Percentiles rank a stretch among this genome's conserved stretches.
Evolutionary conservation across 2,888 invertebrate genomes (phyloP).

Genomic region (Beris chalybata): DNA sequence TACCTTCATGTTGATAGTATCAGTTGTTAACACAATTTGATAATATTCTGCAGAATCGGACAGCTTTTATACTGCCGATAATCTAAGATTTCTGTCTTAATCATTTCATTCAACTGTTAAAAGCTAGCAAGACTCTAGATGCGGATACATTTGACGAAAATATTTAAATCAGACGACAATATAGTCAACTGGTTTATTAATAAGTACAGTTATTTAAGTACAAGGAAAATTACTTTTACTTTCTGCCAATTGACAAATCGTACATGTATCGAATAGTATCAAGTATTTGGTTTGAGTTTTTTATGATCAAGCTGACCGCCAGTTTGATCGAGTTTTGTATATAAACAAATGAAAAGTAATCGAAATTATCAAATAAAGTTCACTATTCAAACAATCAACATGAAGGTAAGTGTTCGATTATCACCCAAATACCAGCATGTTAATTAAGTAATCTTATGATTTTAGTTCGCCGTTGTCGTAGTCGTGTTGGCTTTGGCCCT

Average conservation of each 20-base stretch:
- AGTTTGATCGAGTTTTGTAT: slow-evolving; percentile 2
- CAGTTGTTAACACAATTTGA: slow-evolving; percentile 7
- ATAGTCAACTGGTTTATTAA: background rate
- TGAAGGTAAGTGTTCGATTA: slow-evolving; percentile 14
- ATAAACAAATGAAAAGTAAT: background rate
- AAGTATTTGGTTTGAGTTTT: background rate
- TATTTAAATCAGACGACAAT: background rate
- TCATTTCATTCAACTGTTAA: background rate
- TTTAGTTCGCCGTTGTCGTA: slow-evolving; percentile 43
- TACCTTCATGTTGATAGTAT: slow-evolving; percentile 24
- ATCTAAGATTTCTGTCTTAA: background rate
- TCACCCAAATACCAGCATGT: background rate
- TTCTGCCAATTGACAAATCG: background rate
- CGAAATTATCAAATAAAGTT: slow-evolving; percentile 11
- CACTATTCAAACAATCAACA: slow-evolving; percentile 16
- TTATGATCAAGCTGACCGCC: background rate
- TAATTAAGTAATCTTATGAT: slow-evolving; percentile 8
- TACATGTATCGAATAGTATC: too few relatives aligned
- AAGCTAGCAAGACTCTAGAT: background rate
- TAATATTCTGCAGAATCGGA: too few relatives aligned
- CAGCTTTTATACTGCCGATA: too few relatives aligned
- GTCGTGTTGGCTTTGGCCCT: too few relatives aligned
- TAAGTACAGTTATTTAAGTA: background rate
- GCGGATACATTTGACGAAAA: background rate
- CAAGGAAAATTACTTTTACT: slow-evolving; percentile 29